These are phyloP conservation scores for Amblyteles armatorius DNA, from an alignment of 2,888 invertebrate species.

Conservation along the genomic window DNA sequence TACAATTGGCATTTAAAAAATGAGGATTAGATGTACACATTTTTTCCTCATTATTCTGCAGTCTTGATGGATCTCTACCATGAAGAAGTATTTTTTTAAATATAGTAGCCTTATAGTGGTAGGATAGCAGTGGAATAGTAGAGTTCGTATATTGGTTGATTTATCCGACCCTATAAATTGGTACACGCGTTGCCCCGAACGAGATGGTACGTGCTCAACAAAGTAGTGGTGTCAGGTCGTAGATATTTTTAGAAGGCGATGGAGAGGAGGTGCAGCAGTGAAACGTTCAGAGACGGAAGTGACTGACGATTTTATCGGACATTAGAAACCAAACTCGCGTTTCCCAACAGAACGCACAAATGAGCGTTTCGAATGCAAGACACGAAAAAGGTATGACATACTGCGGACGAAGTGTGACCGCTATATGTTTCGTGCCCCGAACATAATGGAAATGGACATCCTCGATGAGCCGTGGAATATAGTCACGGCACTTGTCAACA, in stretches of 20 bases:
- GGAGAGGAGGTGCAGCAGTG: conserved; percentile 41
- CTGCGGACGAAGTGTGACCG: conserved; percentile 25
- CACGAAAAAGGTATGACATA: conserved; percentile 63
- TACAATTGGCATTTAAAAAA: too few relatives aligned
- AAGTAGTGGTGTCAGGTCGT: not conserved
- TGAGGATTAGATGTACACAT: too few relatives aligned
- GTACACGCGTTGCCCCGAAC: conserved; percentile 14
- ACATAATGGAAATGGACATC: conserved; percentile 26
- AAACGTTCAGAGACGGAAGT: conserved; percentile 60
- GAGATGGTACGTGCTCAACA: conserved; percentile 17
- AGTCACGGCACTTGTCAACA: conserved; percentile 7
- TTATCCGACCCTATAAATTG: not conserved
- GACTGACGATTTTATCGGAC: conserved; percentile 58
- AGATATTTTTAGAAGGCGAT: conserved; percentile 17
- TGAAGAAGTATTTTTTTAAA: too few relatives aligned
- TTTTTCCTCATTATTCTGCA: too few relatives aligned
- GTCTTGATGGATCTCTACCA: too few relatives aligned
- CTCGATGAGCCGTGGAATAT: conserved; percentile 29
- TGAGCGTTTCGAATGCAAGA: conserved; percentile 49
- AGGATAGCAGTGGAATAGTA: not conserved
- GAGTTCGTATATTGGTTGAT: not conserved
- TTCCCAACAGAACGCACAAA: conserved; percentile 35
- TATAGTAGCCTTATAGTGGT: too few relatives aligned
- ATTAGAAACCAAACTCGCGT: conserved; percentile 51
- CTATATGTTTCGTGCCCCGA: conserved; percentile 13